Conservation (phyloP, 2,113 vertebrate species). For the Smithornis capensis region DNA sequence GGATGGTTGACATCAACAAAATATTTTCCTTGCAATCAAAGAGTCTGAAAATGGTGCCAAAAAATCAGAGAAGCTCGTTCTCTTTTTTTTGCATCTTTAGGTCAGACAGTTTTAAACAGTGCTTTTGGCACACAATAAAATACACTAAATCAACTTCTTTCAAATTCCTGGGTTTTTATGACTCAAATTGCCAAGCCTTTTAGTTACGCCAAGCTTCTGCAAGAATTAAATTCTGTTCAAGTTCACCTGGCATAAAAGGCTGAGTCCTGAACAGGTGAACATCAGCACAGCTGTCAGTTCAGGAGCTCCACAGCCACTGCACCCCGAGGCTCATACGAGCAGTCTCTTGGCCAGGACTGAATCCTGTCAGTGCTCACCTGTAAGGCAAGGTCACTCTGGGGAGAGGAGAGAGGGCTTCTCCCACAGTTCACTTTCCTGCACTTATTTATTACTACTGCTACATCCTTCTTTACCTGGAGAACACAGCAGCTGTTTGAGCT, state of each 20-base stretch:
- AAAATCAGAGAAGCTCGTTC: background rate
- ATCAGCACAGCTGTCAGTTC: background rate
- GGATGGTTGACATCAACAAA: background rate
- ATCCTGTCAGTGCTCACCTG: background rate
- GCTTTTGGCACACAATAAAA: background rate
- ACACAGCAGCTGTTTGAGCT: background rate
- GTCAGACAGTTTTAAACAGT: background rate
- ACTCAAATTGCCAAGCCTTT: background rate
- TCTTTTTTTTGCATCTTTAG: background rate
- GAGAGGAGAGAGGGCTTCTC: background rate
- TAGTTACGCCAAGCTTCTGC: background rate
- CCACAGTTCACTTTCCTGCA: background rate
- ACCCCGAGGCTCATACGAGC: background rate
- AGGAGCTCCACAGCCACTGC: background rate
- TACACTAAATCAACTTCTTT: background rate
- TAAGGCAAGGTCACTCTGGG: background rate
- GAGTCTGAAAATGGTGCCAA: background rate
- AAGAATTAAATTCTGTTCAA: background rate
- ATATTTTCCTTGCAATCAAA: background rate
- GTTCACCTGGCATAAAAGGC: background rate
- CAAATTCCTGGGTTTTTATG: background rate
- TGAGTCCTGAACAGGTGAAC: background rate
- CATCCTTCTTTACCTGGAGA: accelerated
- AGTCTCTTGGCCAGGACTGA: background rate
- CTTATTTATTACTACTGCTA: background rate